Evolutionary conservation across 1,140 invertebrate species (phyloP), one percentile per base, ranked within the genome.

Genomic region (Leptoteleia sp.): DNA sequence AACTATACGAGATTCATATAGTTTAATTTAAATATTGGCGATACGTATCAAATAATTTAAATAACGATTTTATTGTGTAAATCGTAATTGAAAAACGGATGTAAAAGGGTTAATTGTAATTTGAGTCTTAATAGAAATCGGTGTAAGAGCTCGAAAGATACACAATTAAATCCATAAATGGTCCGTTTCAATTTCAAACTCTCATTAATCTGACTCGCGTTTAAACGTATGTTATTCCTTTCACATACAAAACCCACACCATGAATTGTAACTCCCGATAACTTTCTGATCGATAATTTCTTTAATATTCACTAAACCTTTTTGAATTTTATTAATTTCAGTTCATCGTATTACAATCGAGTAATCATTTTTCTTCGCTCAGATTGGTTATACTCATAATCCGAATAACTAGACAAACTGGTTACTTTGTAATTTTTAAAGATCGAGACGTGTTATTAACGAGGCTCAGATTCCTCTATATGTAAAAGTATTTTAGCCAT

Each of bases 401-500:
- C 31, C 17, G 48, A 33, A 29, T 29, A 55, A 68, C 40, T 68
- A 68, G 64, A 70, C 55, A 55, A 72, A 72, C 68, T 62, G 57
- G 68, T 72, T 68, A 17, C 19, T 31, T 37, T 11, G 35, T 43
- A 15, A 54, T 62, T 72, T 72, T 72, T 72, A 8, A 35, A 12
- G 38, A 38, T 40, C 4, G 5, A 45, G 62, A 62, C 68, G 55
- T 17, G 47, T 62, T 62, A 35, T 59, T 59, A 52, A 70, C 38
- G 48, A 62, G 37, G 17, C 4, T 62, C 25, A 47, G 43, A 72
- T 72, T 72, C 62, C 68, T 62, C 68, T 72, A 22, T 47, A 72
- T 62, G 57, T 54, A 72, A 72, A 72, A 62, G 62, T 62, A 62
- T 55, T 62, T 62, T 72, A 62, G 31, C 38, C 12, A 42, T 33